These are phyloP conservation scores for Podarcis muralis DNA, from an alignment of 2,113 vertebrate species.

Conservation along the genomic window DNA sequence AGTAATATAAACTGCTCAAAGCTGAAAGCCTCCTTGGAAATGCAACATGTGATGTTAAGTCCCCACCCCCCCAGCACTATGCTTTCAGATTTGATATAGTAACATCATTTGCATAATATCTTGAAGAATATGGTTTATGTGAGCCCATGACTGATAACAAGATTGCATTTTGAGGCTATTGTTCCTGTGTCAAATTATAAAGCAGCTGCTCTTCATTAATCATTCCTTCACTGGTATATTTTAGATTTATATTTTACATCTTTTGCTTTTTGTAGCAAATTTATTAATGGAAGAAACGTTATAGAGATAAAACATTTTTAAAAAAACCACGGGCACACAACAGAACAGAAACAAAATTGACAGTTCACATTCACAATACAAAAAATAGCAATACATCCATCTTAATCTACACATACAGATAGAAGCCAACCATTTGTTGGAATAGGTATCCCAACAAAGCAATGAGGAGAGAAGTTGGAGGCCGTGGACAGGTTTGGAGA, in stretches of 20 bases:
- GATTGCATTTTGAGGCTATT: neutral
- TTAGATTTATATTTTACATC: neutral
- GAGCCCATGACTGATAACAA: neutral
- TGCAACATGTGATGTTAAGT: neutral
- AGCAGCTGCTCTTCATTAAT: neutral
- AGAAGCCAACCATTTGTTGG: too few species aligned
- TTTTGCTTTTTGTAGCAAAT: too few species aligned
- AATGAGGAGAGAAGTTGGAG: too few species aligned
- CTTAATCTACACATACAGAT: neutral
- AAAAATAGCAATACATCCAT: neutral
- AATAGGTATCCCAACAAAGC: too few species aligned
- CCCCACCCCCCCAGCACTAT: neutral
- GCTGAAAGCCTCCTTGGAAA: neutral
- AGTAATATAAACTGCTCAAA: neutral
- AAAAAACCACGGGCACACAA: too few species aligned
- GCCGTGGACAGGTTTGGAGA: too few species aligned
- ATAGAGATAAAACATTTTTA: too few species aligned
- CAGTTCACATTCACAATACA: too few species aligned
- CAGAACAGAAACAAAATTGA: too few species aligned
- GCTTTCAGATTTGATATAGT: too few species aligned
- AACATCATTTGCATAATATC: neutral
- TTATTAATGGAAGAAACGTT: too few species aligned
- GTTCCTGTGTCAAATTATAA: neutral
- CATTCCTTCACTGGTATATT: neutral
- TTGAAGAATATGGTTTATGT: neutral